Evolutionary conservation across 1,140 invertebrate species (phyloP).

Genomic region (Anagrus nilaparvatae): DNA sequence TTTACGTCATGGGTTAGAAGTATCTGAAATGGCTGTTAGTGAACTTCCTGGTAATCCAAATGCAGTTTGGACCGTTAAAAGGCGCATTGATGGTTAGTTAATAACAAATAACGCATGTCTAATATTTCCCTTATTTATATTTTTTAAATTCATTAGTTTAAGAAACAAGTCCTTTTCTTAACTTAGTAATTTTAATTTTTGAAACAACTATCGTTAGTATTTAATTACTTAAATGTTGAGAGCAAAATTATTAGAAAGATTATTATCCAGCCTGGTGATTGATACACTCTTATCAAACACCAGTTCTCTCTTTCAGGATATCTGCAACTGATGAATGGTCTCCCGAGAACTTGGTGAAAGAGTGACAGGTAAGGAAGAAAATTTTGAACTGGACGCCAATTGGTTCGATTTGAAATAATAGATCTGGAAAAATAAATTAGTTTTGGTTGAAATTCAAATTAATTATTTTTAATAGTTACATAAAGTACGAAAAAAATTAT

Average conservation of each 20-base stretch:
- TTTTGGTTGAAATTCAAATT: background rate
- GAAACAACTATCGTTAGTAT: background rate
- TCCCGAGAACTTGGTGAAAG: slow-evolving; percentile 30
- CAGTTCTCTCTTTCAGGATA: slow-evolving; percentile 55
- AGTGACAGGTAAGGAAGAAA: slow-evolving; percentile 35
- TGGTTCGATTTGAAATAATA: background rate
- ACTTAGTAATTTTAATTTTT: background rate
- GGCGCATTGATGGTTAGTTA: slow-evolving; percentile 85
- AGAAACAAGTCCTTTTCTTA: background rate
- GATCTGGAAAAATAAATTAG: background rate
- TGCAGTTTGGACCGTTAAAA: slow-evolving; percentile 98
- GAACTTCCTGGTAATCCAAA: slow-evolving; percentile 98
- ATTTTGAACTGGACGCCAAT: background rate
- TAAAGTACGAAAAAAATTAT: slow-evolving; percentile 23
- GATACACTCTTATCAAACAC: slow-evolving; percentile 54
- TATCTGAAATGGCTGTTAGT: slow-evolving; percentile 98
- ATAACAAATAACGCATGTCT: background rate
- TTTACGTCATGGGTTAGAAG: slow-evolving; percentile 93
- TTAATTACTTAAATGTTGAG: background rate
- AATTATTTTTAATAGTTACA: background rate
- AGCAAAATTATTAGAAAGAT: slow-evolving; percentile 22
- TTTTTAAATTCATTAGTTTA: slow-evolving; percentile 5
- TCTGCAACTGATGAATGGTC: slow-evolving; percentile 35
- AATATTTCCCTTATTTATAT: slow-evolving; percentile 3
- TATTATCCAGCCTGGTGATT: slow-evolving; percentile 41